Evolutionary conservation across 2,113 vertebrate genomes (phyloP), one percentile per base, ranked within the genome.

Genomic region (Rhombomys opimus): DNA sequence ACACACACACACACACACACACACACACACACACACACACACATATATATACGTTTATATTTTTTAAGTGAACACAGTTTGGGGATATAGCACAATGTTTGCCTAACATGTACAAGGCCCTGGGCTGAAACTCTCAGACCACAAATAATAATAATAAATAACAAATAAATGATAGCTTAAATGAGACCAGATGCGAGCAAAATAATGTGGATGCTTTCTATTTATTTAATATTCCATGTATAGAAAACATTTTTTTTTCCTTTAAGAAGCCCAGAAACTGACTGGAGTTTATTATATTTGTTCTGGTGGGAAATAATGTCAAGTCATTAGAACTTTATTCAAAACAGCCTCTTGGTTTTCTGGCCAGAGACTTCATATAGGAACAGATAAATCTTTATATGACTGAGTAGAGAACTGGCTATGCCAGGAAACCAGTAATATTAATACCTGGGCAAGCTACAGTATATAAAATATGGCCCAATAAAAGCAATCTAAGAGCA

Each of bases 311-410:
- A 96, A 78, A 92, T 61, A 91, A 38, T 54, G 65, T 65, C 41
- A n/a, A 52, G 14, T 23, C 80, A 86, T 80, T 61, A 90, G 59
- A 87, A 93, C 5, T 87, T 97, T 65, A 84, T 93, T 82, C 63
- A 76, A 73, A 95, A 86, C 81, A 52, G 59, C 67, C 65, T 78
- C 68, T n/a, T 87, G 38, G 15, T 77, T 17, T 80, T 27, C 50
- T 75, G 67, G 90, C 86, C 65, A 76, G 85, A 92, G 17, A 84
- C 3, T 89, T 30, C 46, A 9, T n/a, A 80, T 35, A 87, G 38
- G 22, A 94, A 90, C n/a, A 95, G n/a, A 89, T 8, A 92, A 67
- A 87, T 57, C 63, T 95, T 95, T 87, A 65, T 84, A 85, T 25
- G 46, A 90, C 23, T 11, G 87, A 84, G 22, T 20, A 75, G 59